A percentile compares a stretch with the other conserved stretches of the same genome.
Conservation (phyloP, 2,888 invertebrate species). For the Habroteleia sp. region DNA sequence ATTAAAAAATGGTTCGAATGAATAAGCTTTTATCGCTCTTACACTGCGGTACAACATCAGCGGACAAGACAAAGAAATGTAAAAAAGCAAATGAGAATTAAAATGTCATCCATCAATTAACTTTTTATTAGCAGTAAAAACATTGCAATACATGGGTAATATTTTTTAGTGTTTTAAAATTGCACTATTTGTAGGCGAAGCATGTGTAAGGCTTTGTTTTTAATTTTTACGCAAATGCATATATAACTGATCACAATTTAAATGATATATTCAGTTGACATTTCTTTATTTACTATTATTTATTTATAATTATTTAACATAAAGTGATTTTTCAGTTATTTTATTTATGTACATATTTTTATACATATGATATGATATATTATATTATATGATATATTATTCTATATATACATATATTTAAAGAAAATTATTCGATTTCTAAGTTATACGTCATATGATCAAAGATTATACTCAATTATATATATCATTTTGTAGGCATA, state of each 20-base stretch:
- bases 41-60: constrained; percentile 17
- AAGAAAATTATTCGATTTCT: too few species aligned
- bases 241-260: neutral
- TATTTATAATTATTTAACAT: too few species aligned
- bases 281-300: too few species aligned
- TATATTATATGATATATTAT: too few species aligned
- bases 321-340: too few species aligned
- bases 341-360: too few species aligned
- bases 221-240: neutral
- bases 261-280: too few species aligned
- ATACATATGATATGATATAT: too few species aligned
- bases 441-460: too few species aligned
- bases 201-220: constrained; percentile 19
- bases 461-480: too few species aligned
- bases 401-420: too few species aligned
- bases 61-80: constrained; percentile 35
- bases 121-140: constrained; percentile 46
- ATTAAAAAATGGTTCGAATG: constrained; percentile 57
- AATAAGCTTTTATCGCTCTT: constrained; percentile 53
- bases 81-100: constrained; percentile 27
- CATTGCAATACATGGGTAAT: constrained; percentile 25
- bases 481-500: too few species aligned
- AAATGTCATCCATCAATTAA: constrained; percentile 38
- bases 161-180: constrained; percentile 15
- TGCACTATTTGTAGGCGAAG: constrained; percentile 22